Conservation (phyloP, 2,797 vertebrate species). For the Enteromius radiatus region DNA sequence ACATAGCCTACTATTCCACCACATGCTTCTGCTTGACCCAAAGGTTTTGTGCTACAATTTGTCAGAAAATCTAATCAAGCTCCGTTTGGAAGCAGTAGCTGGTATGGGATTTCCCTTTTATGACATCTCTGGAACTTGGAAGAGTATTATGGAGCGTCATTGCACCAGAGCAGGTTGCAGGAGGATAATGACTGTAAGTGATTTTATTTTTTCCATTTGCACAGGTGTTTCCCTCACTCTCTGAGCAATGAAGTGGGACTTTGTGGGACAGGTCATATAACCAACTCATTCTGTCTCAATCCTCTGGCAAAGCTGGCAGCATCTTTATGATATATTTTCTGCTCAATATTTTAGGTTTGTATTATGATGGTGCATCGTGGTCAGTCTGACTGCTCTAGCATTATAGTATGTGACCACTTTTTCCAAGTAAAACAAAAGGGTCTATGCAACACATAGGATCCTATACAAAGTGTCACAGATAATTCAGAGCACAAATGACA, state of each 20-base stretch:
- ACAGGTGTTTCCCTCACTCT: slow-evolving; percentile 18
- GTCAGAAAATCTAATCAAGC: slow-evolving; percentile 65
- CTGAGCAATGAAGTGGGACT: not conserved
- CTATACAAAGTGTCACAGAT: not conserved
- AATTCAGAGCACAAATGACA: not conserved
- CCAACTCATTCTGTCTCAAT: not conserved
- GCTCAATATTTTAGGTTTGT: not conserved
- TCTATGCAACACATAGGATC: not conserved
- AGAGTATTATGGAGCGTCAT: slow-evolving; percentile 19
- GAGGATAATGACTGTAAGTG: slow-evolving; percentile 3
- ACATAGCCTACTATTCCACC: not conserved
- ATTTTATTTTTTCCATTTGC: slow-evolving; percentile 16
- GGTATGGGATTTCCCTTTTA: slow-evolving; percentile 65
- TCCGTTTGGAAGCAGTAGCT: slow-evolving; percentile 63
- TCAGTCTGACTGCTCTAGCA: not conserved
- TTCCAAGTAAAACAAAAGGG: not conserved
- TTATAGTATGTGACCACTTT: not conserved
- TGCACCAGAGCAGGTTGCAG: slow-evolving; percentile 29
- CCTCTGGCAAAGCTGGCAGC: not conserved
- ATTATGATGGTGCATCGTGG: not conserved
- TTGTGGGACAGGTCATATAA: not conserved
- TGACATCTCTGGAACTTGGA: slow-evolving; percentile 40
- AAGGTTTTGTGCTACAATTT: slow-evolving; percentile 49
- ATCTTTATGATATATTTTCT: not conserved
- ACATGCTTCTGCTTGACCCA: not conserved